Evolutionary conservation across 2,113 vertebrate species (phyloP), one percentile per base, ranked within the genome.

Genomic region (Tricholaema leucomelas): DNA sequence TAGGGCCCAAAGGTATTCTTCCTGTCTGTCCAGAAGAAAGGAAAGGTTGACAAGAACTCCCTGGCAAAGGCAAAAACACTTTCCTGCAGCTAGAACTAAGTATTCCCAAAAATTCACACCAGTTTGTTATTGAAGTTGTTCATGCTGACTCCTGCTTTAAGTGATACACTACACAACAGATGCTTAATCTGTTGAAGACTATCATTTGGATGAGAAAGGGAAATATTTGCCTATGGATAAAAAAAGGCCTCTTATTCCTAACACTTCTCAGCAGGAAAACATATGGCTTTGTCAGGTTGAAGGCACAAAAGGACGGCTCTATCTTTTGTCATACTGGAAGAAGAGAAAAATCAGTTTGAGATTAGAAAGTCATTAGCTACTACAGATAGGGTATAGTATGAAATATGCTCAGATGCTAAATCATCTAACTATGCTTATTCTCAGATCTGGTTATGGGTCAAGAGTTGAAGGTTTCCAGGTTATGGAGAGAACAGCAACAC

Each of bases 281-380:
- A 93, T 91, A 93, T 70, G 84, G 87, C n/a, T 92, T 81, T 63
- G 1, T 50, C 52, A 91, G 87, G 66, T 12, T 80, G 85, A 71
- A 87, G 64, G 75, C 90, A 93, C 60, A 85, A 91, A 91, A 89
- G 59, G 59, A 82, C 44, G 91, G 78, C 55, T 70, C 3, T 12
- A 23, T 23, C 66, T 87, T 63, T 73, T 85, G 87, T 77, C 46
- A 30, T 4, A 36, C 18, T 46, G 66, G 27, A 82, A 74, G 52
- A 86, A 25, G 35, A 72, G 7, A 50, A 28, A 75, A 77, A 66
- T 27, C 33, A 52, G 55, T 78, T 31, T 1, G 27, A 85, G 36
- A 80, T 63, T 12, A 73, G 21, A 40, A 85, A 89, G 15, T 56
- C 6, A 9, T 38, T 42, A 77, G 48, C 24, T 42, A 44, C 35